Evolutionary conservation across 2,888 invertebrate genomes (phyloP).

Genomic region (Trissoscelio sp.): DNA sequence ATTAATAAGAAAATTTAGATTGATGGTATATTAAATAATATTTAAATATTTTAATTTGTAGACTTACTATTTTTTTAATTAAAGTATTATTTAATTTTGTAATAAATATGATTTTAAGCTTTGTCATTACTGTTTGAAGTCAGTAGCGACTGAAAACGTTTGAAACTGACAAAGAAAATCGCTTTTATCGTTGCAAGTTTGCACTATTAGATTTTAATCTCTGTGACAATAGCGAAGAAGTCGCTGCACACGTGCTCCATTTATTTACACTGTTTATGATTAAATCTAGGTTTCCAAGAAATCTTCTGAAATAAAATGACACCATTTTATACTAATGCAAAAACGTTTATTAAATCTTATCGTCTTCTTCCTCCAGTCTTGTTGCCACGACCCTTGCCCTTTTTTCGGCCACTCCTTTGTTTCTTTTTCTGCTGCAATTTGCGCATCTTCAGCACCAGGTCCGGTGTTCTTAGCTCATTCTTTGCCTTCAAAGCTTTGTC

Average conservation of each 20-base stretch:
- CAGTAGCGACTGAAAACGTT: too few species aligned
- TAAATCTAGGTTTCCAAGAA: slow-evolving; percentile 12
- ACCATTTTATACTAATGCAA: neutral
- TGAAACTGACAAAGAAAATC: neutral
- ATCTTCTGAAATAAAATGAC: slow-evolving; percentile 9
- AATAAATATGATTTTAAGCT: too few species aligned
- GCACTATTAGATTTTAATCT: slow-evolving; percentile 16
- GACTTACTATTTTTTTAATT: too few species aligned
- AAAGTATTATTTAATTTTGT: too few species aligned
- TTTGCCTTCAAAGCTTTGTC: slow-evolving; percentile 83
- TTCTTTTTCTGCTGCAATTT: slow-evolving; percentile 84
- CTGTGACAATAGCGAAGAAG: neutral
- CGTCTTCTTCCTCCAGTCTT: slow-evolving; percentile 65
- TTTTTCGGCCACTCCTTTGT: slow-evolving; percentile 84
- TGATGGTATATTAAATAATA: too few species aligned
- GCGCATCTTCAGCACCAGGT: slow-evolving; percentile 91
- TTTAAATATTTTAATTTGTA: neutral
- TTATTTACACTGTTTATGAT: slow-evolving; percentile 4
- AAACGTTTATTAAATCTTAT: neutral
- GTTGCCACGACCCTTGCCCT: slow-evolving; percentile 80
- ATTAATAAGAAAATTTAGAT: too few species aligned
- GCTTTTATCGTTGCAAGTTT: neutral
- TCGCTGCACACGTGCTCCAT: neutral
- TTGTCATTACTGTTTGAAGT: too few species aligned
- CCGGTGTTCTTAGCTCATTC: slow-evolving; percentile 85